A percentile compares a stretch with the other conserved stretches of the same genome.
Evolutionary conservation across 2,888 invertebrate species (phyloP).

Genomic region (Apeira syringaria): DNA sequence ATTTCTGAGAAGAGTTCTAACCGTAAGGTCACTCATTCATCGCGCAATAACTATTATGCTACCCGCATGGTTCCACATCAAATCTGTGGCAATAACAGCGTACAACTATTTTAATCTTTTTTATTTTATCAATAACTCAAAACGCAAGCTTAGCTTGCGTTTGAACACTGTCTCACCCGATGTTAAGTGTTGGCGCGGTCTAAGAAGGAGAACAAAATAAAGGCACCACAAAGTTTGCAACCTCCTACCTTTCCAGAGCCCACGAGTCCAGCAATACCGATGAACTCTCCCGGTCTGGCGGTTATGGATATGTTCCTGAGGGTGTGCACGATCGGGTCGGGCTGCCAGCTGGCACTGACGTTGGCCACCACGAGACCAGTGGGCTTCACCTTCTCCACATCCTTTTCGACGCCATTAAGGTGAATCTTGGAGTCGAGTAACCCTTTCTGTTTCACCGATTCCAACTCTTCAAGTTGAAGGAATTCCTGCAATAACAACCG

Average conservation of each 20-base stretch:
- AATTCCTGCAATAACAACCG: constrained; percentile 66
- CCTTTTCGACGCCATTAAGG: constrained; percentile 54
- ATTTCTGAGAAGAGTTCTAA: too few relatives aligned
- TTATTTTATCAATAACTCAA: too few relatives aligned
- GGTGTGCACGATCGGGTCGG: constrained; percentile 78
- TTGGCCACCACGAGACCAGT: constrained; percentile 60
- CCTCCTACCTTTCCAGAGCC: constrained; percentile 89
- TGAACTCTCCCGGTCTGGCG: constrained; percentile 80
- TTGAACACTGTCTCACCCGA: too few relatives aligned
- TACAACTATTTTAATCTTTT: too few relatives aligned
- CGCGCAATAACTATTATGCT: too few relatives aligned
- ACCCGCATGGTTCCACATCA: too few relatives aligned
- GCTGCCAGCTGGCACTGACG: constrained; percentile 72
- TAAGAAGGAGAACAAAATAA: too few relatives aligned
- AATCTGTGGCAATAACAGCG: too few relatives aligned
- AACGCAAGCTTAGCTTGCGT: too few relatives aligned
- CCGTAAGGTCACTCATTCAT: too few relatives aligned
- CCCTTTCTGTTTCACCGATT: constrained; percentile 45
- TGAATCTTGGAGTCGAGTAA: constrained; percentile 39
- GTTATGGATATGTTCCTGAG: constrained; percentile 77
- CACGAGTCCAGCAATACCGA: constrained; percentile 89
- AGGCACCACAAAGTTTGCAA: too few relatives aligned
- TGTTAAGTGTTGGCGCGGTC: too few relatives aligned
- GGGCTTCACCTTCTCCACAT: constrained; percentile 43
- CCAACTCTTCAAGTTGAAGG: constrained; percentile 66